Evolutionary conservation across 1,140 invertebrate species (phyloP), one percentile per base, ranked within the genome.

Genomic region (Zelostemma sp.): DNA sequence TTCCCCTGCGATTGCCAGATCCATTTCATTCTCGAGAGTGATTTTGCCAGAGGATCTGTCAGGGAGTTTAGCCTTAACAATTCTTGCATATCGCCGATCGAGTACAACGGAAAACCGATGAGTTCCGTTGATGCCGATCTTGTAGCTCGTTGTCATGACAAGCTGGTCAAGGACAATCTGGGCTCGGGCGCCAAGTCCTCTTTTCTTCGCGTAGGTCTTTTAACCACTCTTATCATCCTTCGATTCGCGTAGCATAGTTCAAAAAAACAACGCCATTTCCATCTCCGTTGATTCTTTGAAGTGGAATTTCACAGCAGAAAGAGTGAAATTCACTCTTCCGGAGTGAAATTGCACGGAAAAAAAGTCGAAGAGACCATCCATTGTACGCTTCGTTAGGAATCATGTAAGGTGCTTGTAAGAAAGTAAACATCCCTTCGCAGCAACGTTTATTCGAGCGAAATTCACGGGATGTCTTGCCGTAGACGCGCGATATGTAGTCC

Each of bases 1-100:
- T 92, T 95, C 74, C 93, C 93, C 0, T 95, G 93, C 76, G 93
- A 94, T 79, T 95, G 93, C 68, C 92, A 92, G 60, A 88, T 92
- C 2, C 90, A 93, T 68, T 89, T 91, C 31, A 87, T 94, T 6
- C 82, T 93, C 8, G 89, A 90, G 17, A 92, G 92, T 46, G 90
- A 92, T 9, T 85, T 94, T 47, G 90, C 90, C 2, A 88, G 93
- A 72, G 89, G 89, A 1, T 87, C 88, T 11, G 72, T 84, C 19
- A 84, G 83, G 33, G 89, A 92, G 18, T 94, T 95, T 74, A 87
- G 90, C 11, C 85, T 88, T n/a, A 89, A 89, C 33, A 95, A 95
- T 81, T 93, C 88, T 77, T 95, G 93, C 83, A 94, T 95, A 72
- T 94, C 93, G 6, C 93, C 93, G 21, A 85, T 94, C 61, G 92